phyloP scores from a whole-genome alignment of 2,113 vertebrate genomes.

The Colossoma macropomum region DNA sequence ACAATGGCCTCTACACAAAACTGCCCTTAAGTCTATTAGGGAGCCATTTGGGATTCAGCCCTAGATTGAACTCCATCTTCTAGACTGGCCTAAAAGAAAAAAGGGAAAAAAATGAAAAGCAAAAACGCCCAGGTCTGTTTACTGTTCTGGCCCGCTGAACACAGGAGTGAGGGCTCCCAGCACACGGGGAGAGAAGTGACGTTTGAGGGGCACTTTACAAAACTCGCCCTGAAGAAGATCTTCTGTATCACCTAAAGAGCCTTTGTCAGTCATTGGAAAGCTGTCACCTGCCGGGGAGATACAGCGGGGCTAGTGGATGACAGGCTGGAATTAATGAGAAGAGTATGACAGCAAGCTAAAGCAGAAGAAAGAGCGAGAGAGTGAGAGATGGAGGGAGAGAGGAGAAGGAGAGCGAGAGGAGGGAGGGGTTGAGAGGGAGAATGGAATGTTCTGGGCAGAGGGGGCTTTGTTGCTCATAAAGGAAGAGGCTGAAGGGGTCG shows the following conservation, averaged over 20 bases:
- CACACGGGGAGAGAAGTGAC: constrained; percentile 75
- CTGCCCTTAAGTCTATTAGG: background rate
- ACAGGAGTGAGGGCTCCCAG: constrained; percentile 53
- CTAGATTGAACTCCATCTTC: constrained; percentile 44
- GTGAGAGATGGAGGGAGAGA: constrained; percentile 24
- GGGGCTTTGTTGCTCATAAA: constrained; percentile 62
- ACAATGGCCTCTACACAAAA: too few species aligned
- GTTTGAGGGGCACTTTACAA: constrained; percentile 85
- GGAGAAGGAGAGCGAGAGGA: constrained; percentile 18
- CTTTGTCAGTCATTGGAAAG: constrained; percentile 80
- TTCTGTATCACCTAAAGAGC: constrained; percentile 80
- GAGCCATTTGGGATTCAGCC: background rate
- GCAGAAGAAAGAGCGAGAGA: constrained; percentile 51
- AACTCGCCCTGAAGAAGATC: constrained; percentile 75
- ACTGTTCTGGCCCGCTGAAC: constrained; percentile 59
- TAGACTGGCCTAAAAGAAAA: constrained; percentile 29
- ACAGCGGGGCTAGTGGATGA: constrained; percentile 69
- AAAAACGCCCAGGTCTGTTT: constrained; percentile 50
- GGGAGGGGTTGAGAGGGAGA: constrained; percentile 43
- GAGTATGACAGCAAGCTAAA: constrained; percentile 71
- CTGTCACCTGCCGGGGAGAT: constrained; percentile 75
- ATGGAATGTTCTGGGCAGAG: constrained; percentile 52
- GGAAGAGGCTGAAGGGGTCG: constrained; percentile 44
- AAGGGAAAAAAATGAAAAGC: background rate
- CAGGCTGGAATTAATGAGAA: constrained; percentile 78